Conservation (phyloP, 2,113 vertebrate genomes). For the Trachemys scripta region DNA sequence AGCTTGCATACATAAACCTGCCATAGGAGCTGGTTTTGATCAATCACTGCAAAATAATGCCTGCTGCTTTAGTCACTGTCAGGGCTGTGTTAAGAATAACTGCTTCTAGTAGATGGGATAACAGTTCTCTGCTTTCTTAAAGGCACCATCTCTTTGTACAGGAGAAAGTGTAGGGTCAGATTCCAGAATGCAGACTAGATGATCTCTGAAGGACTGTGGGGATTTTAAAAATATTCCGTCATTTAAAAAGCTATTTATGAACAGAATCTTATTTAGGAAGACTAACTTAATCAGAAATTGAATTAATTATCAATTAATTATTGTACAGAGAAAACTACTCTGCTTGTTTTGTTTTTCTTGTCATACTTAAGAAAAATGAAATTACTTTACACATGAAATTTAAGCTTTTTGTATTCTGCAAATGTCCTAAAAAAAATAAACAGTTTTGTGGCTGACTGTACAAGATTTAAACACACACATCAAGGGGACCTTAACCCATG, state of each 20-base stretch:
- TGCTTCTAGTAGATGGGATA: neutral
- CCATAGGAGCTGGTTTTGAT: neutral
- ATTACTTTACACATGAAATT: neutral
- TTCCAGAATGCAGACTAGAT: neutral
- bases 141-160: rapidly evolving
- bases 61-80: neutral
- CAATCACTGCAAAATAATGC: neutral
- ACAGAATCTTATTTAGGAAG: neutral
- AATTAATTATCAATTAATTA: neutral
- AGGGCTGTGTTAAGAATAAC: neutral
- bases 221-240: neutral
- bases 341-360: neutral
- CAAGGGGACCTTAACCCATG: constrained; percentile 73
- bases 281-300: neutral
- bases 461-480: constrained; percentile 86
- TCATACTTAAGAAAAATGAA: neutral
- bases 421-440: constrained; percentile 29
- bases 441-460: constrained; percentile 78
- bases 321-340: neutral
- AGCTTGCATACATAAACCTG: neutral
- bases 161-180: neutral
- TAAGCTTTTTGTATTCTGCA: neutral
- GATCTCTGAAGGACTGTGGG: neutral
- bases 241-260: neutral
- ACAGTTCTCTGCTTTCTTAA: neutral